Base-by-base conservation (phyloP, 2,113 vertebrate genomes). In the Phodopus roborovskii region DNA sequence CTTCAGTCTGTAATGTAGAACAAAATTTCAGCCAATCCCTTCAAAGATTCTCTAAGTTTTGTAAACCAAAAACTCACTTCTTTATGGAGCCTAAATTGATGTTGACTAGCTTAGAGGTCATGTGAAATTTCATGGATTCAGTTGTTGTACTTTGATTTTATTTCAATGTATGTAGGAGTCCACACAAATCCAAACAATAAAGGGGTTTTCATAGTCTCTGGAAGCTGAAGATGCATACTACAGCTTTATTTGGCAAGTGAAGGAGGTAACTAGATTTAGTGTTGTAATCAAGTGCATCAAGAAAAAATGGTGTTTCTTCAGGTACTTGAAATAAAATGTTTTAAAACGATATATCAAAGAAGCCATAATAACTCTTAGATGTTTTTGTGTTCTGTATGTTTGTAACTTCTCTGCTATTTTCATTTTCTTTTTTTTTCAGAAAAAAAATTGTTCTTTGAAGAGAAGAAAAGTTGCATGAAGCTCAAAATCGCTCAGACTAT, bases 111-210 rank as follows among this genome's bases (percentile, higher is more conserved):
- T 91, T 96, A 75, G 58, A 95, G 70, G 22, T 77, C 48, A 93
- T 42, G 30, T 93, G 62, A 96, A 89, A 26, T 30, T 91, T 77
- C 39, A 77, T 95, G 39, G 45, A 86, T 97, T 93, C 71, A 84
- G 20, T 94, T 88, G 64, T 82, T 91, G 92, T 71, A 58, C 13
- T 94, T 95, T 93, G 33, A 79, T 92, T 92, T 83, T 74, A 94
- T 74, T 75, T 53, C 77, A 75, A 83, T 91, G 13, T 75, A 7
- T 13, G 45, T 88, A 7, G 70, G 36, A 95, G 92, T 24, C 19
- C 87, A 93, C 36, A 92, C 30, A 82, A 94, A 81, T 11, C 33
- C 89, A 93, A 90, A 90, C 15, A 85, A 36, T 87, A 88, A 71
- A 11, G 36, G n/a, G 36, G 15, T 74, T 89, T 95, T n/a, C 9